A percentile compares a stretch with the other conserved stretches of the same genome.
These are phyloP conservation scores for Ametastegia equiseti DNA, from an alignment of 2,888 invertebrate species.

Conservation along the genomic window DNA sequence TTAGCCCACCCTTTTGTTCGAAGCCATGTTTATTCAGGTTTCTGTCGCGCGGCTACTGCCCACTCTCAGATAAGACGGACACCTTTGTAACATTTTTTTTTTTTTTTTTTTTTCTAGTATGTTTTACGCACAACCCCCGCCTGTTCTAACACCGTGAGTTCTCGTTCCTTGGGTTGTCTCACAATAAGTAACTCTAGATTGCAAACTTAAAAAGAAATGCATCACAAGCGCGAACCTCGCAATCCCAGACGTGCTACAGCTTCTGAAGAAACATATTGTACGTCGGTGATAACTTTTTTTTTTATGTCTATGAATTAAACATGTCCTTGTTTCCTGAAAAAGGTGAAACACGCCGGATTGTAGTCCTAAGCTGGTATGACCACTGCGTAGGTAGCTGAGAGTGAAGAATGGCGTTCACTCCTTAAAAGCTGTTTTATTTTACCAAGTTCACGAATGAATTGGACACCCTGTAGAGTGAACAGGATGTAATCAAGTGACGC, in stretches of 20 bases:
- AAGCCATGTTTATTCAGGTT: slow-evolving; percentile 44
- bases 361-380: neutral
- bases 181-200: slow-evolving; percentile 4
- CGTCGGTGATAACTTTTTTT: neutral
- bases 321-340: slow-evolving; percentile 17
- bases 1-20: slow-evolving; percentile 45
- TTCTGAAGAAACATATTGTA: slow-evolving; percentile 4
- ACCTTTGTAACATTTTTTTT: slow-evolving; percentile 29
- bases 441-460: neutral
- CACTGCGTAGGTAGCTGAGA: slow-evolving; percentile 13
- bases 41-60: slow-evolving; percentile 37
- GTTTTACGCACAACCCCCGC: slow-evolving; percentile 10
- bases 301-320: neutral
- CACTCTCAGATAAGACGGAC: slow-evolving; percentile 45
- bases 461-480: slow-evolving; percentile 36
- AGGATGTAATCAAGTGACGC: slow-evolving; percentile 35
- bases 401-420: slow-evolving; percentile 4
- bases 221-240: neutral
- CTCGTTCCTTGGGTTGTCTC: slow-evolving; percentile 26
- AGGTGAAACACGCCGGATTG: neutral
- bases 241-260: neutral
- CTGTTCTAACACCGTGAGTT: neutral
- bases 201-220: slow-evolving; percentile 2
- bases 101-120: slow-evolving; percentile 1
- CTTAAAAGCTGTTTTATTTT: neutral